Base-by-base conservation (phyloP, 2,797 vertebrate genomes). In the Chloroceryle inda region DNA sequence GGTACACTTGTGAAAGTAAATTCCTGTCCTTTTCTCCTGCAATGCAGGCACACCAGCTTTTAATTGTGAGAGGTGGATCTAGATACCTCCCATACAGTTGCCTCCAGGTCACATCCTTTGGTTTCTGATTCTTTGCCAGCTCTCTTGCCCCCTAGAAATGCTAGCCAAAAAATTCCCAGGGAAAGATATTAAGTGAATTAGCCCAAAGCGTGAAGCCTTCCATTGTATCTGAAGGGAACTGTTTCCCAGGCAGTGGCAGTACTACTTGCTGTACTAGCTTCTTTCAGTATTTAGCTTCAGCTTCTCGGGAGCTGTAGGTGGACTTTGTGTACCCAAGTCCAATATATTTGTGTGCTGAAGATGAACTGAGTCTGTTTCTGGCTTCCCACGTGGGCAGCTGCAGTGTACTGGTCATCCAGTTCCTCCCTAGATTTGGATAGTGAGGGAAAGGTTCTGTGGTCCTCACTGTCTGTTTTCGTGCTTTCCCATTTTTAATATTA, bases 21-120 rank as follows among this genome's bases (percentile, higher is more conserved):
- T 78, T 72, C 23, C 29, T 77, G 29, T 80, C 33, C 22, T 81
- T 83, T 58, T 74, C 29, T 85, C 31, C 94, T 82, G 88, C 63
- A 66, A 31, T 63, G 74, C 59, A 93, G 94, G 56, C 55, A 61
- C 77, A 79, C 52, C 71, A 84, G 85, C 74, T 56, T 81, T 91
- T 63, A 81, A 7, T 69, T 42, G 66, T 44, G 79, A 76, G 83
- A 79, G 71, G 35, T 74, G 45, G 31, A 55, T 85, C 38, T 49
- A 59, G 73, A 67, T 84, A 55, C n/a, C 26, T 52, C 66, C 38
- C 27, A 37, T 79, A 42, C 92, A 81, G 29, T 42, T 85, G 83
- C 52, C 22, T 93, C 63, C 63, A 50, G 19, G 37, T 89, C 29
- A 35, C 18, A 19, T 73, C 31, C 6, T 52, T 74, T 45, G 40